phyloP scores from a whole-genome alignment of 2,888 invertebrate species.

The Sminthurinus aureus region DNA sequence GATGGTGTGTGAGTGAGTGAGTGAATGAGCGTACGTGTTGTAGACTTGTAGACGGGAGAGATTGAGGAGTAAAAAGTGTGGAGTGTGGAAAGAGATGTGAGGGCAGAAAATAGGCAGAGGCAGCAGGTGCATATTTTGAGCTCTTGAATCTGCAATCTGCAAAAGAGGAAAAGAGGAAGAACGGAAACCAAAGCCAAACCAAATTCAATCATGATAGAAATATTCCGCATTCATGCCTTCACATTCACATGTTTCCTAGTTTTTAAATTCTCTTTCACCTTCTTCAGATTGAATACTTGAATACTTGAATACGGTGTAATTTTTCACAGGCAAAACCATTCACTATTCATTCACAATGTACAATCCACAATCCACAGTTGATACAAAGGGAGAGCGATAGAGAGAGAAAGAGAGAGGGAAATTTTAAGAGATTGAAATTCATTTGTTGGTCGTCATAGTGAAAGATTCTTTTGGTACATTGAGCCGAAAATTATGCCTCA shows the following conservation, averaged over 20 bases:
- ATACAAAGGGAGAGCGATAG: not conserved
- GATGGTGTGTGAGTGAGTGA: no score
- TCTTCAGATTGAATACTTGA: not conserved
- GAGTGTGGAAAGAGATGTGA: not conserved
- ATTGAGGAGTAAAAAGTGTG: not conserved
- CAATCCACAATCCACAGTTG: not conserved
- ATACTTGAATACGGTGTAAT: not conserved
- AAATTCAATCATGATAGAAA: not conserved
- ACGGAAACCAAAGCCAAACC: not conserved
- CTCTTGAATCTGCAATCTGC: not conserved
- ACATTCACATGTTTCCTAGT: not conserved
- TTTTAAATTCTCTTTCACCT: not conserved
- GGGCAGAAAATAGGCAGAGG: not conserved
- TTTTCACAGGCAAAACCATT: not conserved
- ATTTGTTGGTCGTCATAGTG: not conserved
- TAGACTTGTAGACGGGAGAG: no score
- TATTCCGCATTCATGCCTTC: not conserved
- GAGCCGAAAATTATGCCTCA: not conserved
- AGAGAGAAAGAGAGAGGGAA: not conserved
- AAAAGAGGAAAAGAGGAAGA: not conserved
- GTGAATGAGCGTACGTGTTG: no score
- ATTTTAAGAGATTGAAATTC: not conserved
- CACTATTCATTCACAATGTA: not conserved
- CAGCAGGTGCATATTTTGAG: not conserved
- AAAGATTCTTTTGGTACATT: not conserved